These are phyloP conservation scores for Eupithecia centaureata DNA, from an alignment of 2,888 invertebrate species.

Conservation along the genomic window DNA sequence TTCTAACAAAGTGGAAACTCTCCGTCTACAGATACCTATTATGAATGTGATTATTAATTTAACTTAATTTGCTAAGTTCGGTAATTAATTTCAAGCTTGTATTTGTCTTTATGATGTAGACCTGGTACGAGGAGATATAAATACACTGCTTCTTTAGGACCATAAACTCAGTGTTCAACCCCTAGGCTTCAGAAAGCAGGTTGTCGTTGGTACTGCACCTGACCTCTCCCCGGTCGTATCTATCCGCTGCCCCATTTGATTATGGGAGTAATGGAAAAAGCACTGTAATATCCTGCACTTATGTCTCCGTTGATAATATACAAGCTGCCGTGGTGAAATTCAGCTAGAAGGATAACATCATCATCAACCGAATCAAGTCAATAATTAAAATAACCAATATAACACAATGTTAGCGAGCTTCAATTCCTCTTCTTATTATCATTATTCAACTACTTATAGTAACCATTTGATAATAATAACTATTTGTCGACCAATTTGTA, in stretches of 20 bases:
- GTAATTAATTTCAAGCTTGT: constrained; percentile 19
- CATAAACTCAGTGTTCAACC: no score
- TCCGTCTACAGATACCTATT: constrained; percentile 21
- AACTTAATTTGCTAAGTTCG: constrained; percentile 18
- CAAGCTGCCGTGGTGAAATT: no score
- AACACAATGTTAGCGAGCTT: background rate
- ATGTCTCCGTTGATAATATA: no score
- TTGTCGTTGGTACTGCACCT: no score
- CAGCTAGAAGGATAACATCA: no score
- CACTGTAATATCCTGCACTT: no score
- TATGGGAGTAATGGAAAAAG: no score
- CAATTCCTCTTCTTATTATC: background rate
- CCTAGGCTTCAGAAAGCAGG: no score
- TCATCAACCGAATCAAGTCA: background rate
- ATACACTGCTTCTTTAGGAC: background rate
- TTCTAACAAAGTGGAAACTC: constrained; percentile 44
- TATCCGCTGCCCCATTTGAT: no score
- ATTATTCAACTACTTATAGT: background rate
- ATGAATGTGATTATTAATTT: constrained; percentile 24
- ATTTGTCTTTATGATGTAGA: background rate
- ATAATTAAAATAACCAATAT: background rate
- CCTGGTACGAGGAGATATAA: background rate
- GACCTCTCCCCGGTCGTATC: no score
- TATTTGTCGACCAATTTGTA: background rate
- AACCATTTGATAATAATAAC: background rate